These are phyloP conservation scores for Prunella fulvescens DNA, from an alignment of 2,113 vertebrate species.

Conservation along the genomic window DNA sequence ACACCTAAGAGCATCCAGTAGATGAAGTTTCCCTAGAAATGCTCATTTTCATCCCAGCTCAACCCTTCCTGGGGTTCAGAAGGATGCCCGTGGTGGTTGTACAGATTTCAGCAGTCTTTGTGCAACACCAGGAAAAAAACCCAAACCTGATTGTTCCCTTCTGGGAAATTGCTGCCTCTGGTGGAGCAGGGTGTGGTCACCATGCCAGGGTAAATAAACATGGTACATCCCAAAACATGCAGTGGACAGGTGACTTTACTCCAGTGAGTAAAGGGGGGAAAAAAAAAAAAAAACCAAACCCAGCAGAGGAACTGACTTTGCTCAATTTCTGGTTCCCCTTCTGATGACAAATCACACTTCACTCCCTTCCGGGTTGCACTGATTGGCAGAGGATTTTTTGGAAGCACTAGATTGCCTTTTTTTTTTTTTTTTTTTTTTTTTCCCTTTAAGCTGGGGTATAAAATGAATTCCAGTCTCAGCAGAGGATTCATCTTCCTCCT, in stretches of 20 bases:
- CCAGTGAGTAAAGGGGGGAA: not conserved
- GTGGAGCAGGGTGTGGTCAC: not conserved
- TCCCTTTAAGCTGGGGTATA: not conserved
- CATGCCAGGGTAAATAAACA: accelerated
- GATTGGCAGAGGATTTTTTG: not conserved
- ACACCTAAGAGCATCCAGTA: accelerated
- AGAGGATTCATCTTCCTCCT: not conserved
- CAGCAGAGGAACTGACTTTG: not conserved
- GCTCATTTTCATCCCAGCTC: accelerated
- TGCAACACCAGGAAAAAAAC: not conserved
- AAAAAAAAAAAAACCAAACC: not conserved
- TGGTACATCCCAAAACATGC: accelerated
- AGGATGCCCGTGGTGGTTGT: accelerated
- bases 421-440: not conserved
- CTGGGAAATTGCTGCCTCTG: not conserved
- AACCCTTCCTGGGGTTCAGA: accelerated
- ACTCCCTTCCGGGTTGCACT: not conserved
- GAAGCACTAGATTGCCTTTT: no score
- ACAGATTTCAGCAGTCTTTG: accelerated
- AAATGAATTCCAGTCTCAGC: not conserved
- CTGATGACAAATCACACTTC: not conserved
- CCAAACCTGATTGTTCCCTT: no score
- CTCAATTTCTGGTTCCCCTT: not conserved
- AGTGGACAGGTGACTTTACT: accelerated
- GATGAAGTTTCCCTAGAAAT: not conserved